A percentile compares a stretch with the other conserved stretches of the same genome.
These are phyloP conservation scores for Heliopora coerulea DNA, from an alignment of 92 coral and sea anemone genomes.

Conservation along the genomic window DNA sequence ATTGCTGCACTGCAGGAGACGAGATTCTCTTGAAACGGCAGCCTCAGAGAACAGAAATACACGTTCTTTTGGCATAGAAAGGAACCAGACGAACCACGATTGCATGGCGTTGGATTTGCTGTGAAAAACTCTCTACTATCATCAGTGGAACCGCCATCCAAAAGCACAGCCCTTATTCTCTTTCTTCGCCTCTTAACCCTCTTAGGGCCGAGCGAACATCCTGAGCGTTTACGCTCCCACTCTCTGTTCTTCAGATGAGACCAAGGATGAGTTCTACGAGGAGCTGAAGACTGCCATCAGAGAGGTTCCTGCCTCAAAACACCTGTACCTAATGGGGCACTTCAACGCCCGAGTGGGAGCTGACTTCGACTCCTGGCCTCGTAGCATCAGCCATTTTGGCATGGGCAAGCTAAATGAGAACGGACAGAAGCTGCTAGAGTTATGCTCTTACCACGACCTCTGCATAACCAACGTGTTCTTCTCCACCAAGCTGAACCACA, in stretches of 20 bases:
- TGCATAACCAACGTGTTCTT: slow-evolving; percentile 41
- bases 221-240: slow-evolving; percentile 51
- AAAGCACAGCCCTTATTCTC: slow-evolving; percentile 43
- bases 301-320: slow-evolving; percentile 40
- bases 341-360: slow-evolving; percentile 53
- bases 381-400: slow-evolving; percentile 32
- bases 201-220: slow-evolving; percentile 36
- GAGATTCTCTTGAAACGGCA: slow-evolving; percentile 23
- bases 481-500: slow-evolving; percentile 28
- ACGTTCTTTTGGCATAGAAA: slow-evolving; percentile 51
- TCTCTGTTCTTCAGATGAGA: slow-evolving; percentile 35
- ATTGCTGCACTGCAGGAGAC: slow-evolving; percentile 41
- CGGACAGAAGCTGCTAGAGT: slow-evolving; percentile 47
- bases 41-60: slow-evolving; percentile 28
- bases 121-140: slow-evolving; percentile 47
- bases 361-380: slow-evolving; percentile 47
- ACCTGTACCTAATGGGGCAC: slow-evolving; percentile 39
- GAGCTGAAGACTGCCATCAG: slow-evolving; percentile 31
- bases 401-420: slow-evolving; percentile 47
- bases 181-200: slow-evolving; percentile 44
- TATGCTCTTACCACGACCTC: slow-evolving; percentile 37
- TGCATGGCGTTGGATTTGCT: slow-evolving; percentile 56
- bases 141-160: slow-evolving; percentile 30
- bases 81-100: slow-evolving; percentile 23
- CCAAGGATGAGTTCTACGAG: slow-evolving; percentile 56